These are phyloP conservation scores for Columba guinea DNA, from an alignment of 2,797 vertebrate genomes.

Conservation along the genomic window DNA sequence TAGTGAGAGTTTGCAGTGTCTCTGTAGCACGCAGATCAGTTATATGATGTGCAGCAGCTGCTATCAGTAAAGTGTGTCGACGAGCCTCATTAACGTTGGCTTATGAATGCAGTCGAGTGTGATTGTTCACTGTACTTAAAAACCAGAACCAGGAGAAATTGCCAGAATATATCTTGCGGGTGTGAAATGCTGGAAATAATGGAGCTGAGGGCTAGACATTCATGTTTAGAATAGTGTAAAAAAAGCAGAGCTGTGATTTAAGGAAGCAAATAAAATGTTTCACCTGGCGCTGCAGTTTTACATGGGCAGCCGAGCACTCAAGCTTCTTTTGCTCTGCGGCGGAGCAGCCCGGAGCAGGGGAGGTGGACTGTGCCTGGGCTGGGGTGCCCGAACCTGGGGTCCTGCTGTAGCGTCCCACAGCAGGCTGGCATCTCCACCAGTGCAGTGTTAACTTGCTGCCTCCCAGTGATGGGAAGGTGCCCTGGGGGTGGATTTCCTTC, in stretches of 20 bases:
- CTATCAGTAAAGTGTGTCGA: background rate
- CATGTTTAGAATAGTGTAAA: background rate
- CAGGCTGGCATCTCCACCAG: rapidly evolving
- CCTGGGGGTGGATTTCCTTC: background rate
- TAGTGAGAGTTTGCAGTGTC: background rate
- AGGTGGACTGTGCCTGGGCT: background rate
- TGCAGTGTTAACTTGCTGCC: background rate
- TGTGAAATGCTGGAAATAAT: background rate
- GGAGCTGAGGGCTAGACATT: background rate
- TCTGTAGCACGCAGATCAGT: background rate
- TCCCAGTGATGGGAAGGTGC: rapidly evolving
- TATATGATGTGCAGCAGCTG: background rate
- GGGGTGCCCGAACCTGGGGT: background rate
- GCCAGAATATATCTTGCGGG: background rate
- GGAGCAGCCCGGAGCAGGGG: background rate
- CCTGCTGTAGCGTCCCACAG: background rate
- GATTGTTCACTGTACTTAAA: constrained; percentile 10
- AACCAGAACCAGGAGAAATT: background rate
- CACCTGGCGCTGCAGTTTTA: background rate
- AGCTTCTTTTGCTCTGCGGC: background rate
- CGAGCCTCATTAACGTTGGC: background rate
- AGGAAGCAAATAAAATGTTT: background rate
- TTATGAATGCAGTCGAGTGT: background rate
- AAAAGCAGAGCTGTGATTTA: background rate
- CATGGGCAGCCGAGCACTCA: background rate